Base-by-base conservation (phyloP, 2,113 vertebrate species). In the Scomber scombrus region DNA sequence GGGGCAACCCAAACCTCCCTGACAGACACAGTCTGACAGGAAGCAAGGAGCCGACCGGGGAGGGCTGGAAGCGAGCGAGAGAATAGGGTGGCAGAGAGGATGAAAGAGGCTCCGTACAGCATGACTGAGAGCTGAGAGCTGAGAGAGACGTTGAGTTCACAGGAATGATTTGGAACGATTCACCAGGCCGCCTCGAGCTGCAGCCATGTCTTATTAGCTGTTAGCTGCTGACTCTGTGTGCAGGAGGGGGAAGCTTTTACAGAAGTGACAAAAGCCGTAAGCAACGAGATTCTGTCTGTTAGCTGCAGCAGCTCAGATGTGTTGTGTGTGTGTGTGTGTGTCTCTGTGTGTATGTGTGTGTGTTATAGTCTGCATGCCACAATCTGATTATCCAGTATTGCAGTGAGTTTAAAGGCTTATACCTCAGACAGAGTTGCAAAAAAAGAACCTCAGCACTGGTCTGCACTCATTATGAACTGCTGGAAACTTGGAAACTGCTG, bases 1-100 rank as follows among this genome's bases (percentile, higher is more conserved):
- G 57, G 84, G 91, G 91, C 91, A 92, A 94, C 91, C 84, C 18
- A 4, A 47, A 47, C 55, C 81, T 65, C 75, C 72, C 78, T 5
- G 31, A 88, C 68, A 70, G 87, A 82, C 74, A 75, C 85, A 92
- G 57, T 85, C 72, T 83, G 67, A 89, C 86, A 88, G 83, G 86
- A 92, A 93, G 89, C 88, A 71, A 75, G 77, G 56, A 82, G 70
- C 40, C 69, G 58, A 65, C 65, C 18, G 77, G 81, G 81, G 57
- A 7, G 80, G 78, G 71, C 52, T 64, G 80, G 62, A 68, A 62
- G 79, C 68, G 47, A 47, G 31, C 23, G 46, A 65, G 60, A 87
- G 51, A 85, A 75, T 40, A 70, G 61, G 47, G 55, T 34, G 71
- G 46, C 21, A 71, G 50, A 58, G 11, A 78, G 55, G 65, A 74